Base-by-base conservation (phyloP, 2,113 vertebrate genomes). In the Rhodinocichla rosea region DNA sequence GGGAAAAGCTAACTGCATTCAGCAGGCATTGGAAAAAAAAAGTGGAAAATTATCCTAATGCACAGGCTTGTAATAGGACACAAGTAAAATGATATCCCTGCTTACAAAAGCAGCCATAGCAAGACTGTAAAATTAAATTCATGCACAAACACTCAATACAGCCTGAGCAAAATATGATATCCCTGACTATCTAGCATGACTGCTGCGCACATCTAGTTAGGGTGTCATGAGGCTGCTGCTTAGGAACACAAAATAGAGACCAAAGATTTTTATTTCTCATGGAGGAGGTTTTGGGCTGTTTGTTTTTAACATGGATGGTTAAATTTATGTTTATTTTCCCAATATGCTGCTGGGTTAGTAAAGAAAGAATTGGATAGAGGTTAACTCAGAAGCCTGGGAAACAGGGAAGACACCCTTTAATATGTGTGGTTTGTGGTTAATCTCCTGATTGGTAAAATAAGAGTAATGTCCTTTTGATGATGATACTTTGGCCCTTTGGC, bases 301-400 rank as follows among this genome's bases (percentile, higher is more conserved):
- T 91, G 35, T 40, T 93, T 93, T 90, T 64, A 55, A 75, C 40
- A 13, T 0, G 6, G 30, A 55, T 10, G 20, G 44, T 55, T 64
- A 83, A 42, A 64, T 91, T 52, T 26, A 18, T 55, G 55, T 79
- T 92, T 94, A 75, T 94, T 92, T 93, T 92, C 12, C 8, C 55
- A 76, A 64, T 40, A 53, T 3, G 2, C 32, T 71, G 44, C 24
- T 56, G 52, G 50, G 56, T 75, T 87, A 70, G 75, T 68, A 84
- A 67, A 78, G 39, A 83, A 90, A 78, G 60, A 15, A n/a, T 63
- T 2, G 3, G 19, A 18, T 1, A 55, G 33, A 74, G 33, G 42
- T 80, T 88, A 90, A 81, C 39, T 77, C 56, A 30, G 68, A 90
- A 90, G 76, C 35, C 89, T 81, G 56, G 19, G 56, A 94, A 90